Conservation (phyloP, 1,140 invertebrate species). For the Leptopilina clavipes region DNA sequence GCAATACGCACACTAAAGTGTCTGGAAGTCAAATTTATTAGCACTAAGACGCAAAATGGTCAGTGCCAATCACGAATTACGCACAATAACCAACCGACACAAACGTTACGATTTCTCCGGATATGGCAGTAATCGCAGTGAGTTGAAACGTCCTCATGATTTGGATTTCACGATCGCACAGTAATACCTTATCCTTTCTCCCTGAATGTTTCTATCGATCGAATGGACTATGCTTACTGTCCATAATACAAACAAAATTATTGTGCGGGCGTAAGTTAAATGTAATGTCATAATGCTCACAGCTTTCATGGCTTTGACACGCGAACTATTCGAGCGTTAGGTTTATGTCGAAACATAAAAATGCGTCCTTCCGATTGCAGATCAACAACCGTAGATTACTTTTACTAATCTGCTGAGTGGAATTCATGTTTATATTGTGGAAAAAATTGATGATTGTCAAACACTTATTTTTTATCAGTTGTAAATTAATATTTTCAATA, state of each 20-base stretch:
- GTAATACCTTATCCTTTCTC: background rate
- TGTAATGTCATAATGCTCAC: conserved; percentile 54
- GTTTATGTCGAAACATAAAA: conserved; percentile 67
- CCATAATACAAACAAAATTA: conserved; percentile 40
- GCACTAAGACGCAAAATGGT: conserved; percentile 66
- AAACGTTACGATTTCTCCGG: conserved; percentile 62
- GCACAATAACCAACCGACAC: conserved; percentile 65
- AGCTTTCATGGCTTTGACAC: conserved; percentile 61
- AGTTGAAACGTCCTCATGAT: conserved; percentile 9
- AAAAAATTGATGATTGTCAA: background rate
- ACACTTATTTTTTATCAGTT: background rate
- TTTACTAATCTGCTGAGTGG: background rate
- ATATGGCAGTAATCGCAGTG: conserved; percentile 42
- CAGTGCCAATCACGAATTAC: conserved; percentile 72
- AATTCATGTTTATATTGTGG: background rate
- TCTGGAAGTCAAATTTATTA: conserved; percentile 68
- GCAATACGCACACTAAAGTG: conserved; percentile 41
- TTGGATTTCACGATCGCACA: background rate
- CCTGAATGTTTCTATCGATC: background rate
- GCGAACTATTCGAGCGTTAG: conserved; percentile 64
- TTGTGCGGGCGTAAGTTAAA: conserved; percentile 49
- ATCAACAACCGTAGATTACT: background rate
- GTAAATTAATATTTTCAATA: background rate
- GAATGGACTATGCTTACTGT: conserved; percentile 29
- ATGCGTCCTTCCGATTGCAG: conserved; percentile 37